A percentile compares a stretch with the other conserved stretches of the same genome.
These are phyloP conservation scores for Oreochromis spilurus DNA, from an alignment of 2,113 vertebrate species.

Conservation along the genomic window DNA sequence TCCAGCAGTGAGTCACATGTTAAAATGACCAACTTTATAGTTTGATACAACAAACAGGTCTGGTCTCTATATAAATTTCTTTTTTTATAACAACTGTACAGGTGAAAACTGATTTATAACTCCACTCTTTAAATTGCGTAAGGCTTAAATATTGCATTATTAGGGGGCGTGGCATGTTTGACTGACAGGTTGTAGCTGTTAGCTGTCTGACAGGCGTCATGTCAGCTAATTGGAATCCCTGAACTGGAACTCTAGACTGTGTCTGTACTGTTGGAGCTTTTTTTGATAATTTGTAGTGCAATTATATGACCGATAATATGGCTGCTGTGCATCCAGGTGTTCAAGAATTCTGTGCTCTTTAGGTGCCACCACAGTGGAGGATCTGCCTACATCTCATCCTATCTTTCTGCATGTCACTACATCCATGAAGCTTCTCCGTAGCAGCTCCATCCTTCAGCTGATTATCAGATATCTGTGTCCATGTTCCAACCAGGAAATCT, in stretches of 20 bases:
- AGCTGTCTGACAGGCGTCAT: neutral
- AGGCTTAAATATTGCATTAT: neutral
- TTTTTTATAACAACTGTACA: neutral
- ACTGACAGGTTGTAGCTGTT: neutral
- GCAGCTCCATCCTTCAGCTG: neutral
- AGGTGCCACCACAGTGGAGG: accelerated
- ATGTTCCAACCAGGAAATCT: neutral
- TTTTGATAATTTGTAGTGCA: neutral
- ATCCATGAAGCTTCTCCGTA: accelerated
- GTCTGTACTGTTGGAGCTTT: neutral
- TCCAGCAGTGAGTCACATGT: neutral
- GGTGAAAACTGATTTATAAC: neutral
- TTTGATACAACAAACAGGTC: neutral
- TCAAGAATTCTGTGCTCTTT: neutral
- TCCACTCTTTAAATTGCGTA: neutral
- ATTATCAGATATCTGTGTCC: neutral
- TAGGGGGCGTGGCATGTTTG: neutral
- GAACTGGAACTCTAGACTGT: neutral
- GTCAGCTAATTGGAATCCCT: neutral
- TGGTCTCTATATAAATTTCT: neutral
- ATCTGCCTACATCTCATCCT: neutral
- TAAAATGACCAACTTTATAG: neutral
- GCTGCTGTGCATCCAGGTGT: neutral
- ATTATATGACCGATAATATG: neutral
- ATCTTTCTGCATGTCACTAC: neutral